Conservation (phyloP, 2,113 vertebrate species). For the Tragulus kanchil region DNA sequence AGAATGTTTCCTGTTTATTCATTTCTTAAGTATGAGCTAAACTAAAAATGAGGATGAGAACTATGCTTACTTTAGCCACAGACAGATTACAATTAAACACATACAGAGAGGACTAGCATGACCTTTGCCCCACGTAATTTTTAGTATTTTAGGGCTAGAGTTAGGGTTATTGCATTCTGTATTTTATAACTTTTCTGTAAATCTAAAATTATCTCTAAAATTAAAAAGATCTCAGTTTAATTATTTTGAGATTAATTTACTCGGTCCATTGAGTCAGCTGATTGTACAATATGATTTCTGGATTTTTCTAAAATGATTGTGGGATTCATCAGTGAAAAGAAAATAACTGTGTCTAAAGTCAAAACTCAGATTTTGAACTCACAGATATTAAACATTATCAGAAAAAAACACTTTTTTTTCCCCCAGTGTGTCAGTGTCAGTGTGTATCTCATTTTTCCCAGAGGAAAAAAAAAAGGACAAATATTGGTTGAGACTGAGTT, state of each 20-base stretch:
- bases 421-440: too few species aligned
- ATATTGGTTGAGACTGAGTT: constrained; percentile 36
- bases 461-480: neutral
- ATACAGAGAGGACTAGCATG: too few species aligned
- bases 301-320: constrained; percentile 48
- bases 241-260: constrained; percentile 55
- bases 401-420: neutral
- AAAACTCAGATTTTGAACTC: constrained; percentile 43
- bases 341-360: neutral
- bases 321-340: constrained; percentile 31
- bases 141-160: neutral
- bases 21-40: too few species aligned
- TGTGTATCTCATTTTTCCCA: too few species aligned
- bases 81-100: too few species aligned
- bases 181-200: constrained; percentile 25
- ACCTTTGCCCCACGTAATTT: neutral
- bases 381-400: neutral
- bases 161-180: neutral
- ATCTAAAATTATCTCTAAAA: constrained; percentile 26
- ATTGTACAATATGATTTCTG: neutral
- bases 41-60: too few species aligned
- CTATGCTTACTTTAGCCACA: too few species aligned
- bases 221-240: neutral
- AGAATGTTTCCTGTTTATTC: too few species aligned
- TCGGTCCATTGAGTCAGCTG: neutral